Percentiles rank a stretch among this genome's conserved stretches.
These are phyloP conservation scores for Lutraria lutraria DNA, from an alignment of 2,888 invertebrate genomes.

Conservation along the genomic window DNA sequence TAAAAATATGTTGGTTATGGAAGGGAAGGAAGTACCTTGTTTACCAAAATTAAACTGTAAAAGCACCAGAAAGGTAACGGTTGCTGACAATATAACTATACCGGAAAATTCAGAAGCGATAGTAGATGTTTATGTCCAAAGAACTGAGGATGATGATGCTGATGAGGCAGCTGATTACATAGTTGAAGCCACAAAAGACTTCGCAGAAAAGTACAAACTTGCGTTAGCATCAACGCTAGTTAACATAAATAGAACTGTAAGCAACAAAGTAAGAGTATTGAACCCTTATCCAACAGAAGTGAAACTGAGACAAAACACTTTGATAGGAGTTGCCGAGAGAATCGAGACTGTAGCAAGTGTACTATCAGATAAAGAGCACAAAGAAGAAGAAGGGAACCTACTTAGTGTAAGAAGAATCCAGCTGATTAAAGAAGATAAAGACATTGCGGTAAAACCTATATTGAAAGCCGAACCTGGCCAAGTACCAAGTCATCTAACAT, in stretches of 20 bases:
- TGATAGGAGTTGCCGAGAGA: slow-evolving; percentile 15
- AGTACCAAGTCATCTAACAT: slow-evolving; percentile 23
- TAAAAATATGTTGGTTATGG: slow-evolving; percentile 28
- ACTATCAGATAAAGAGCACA: slow-evolving; percentile 3
- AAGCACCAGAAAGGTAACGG: slow-evolving; percentile 22
- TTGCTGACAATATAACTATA: slow-evolving; percentile 39
- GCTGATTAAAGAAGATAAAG: neutral
- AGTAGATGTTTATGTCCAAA: slow-evolving; percentile 48
- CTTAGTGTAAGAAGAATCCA: neutral
- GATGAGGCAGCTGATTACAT: neutral
- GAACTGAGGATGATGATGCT: slow-evolving; percentile 36
- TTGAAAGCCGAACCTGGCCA: neutral
- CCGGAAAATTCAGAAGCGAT: slow-evolving; percentile 33
- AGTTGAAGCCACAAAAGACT: slow-evolving; percentile 7
- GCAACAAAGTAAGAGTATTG: slow-evolving; percentile 17
- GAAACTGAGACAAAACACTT: slow-evolving; percentile 11
- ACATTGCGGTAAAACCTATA: neutral
- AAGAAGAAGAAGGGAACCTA: neutral
- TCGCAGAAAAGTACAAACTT: slow-evolving; percentile 26
- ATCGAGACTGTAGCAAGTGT: neutral
- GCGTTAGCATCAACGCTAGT: slow-evolving; percentile 25
- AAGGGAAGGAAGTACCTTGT: slow-evolving; percentile 43
- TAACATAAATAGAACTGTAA: slow-evolving; percentile 22
- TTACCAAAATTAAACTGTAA: neutral
- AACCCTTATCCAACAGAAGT: slow-evolving; percentile 14